phyloP scores from a whole-genome alignment of 2,113 vertebrate genomes.

The Nymphicus hollandicus region DNA sequence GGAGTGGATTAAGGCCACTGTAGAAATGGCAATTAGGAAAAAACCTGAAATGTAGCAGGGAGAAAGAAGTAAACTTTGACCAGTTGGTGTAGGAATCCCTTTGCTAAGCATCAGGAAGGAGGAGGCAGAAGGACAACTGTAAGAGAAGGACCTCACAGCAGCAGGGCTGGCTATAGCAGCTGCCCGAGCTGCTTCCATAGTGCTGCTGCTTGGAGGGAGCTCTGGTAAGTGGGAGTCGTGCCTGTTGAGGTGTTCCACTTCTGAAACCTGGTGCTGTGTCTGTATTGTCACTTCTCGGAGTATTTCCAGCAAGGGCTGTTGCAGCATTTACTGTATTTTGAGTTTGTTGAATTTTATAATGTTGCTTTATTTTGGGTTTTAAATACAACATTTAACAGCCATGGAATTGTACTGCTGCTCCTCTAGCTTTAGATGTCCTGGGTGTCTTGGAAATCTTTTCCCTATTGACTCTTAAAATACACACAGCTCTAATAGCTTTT shows the following conservation, averaged over 20 bases:
- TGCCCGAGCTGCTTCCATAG: rapidly evolving
- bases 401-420: background rate
- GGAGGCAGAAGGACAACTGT: background rate
- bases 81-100: background rate
- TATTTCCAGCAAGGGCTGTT: background rate
- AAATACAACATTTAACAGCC: background rate
- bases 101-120: background rate
- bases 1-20: background rate
- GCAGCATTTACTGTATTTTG: background rate
- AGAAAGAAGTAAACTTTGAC: background rate
- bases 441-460: background rate
- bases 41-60: background rate
- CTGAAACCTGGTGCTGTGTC: background rate
- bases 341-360: background rate
- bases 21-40: background rate
- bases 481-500: background rate
- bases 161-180: too few species aligned
- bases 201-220: background rate
- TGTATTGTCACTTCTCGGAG: background rate
- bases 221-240: rapidly evolving
- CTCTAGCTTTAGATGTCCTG: background rate
- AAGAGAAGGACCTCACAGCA: background rate
- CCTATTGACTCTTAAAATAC: background rate
- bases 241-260: background rate
- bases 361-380: background rate